phyloP scores from a whole-genome alignment of 2,888 invertebrate genomes.

The Hololepta plana region DNA sequence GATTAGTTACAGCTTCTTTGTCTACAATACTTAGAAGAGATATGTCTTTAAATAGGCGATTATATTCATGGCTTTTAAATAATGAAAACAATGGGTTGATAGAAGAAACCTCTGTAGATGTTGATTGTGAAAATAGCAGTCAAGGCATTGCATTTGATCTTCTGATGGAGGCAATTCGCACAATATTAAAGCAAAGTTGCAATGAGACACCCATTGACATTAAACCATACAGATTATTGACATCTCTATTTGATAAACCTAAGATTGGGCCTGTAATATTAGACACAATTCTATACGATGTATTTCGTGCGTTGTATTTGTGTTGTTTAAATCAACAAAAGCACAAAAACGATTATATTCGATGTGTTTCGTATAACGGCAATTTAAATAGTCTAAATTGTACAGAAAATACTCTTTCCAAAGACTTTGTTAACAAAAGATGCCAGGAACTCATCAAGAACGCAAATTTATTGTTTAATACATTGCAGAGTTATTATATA shows the following conservation, averaged over 20 bases:
- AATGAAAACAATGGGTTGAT: no score
- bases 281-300: constrained; percentile 59
- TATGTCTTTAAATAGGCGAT: constrained; percentile 72
- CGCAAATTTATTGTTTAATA: constrained; percentile 66
- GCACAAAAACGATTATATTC: constrained; percentile 17
- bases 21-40: constrained; percentile 63
- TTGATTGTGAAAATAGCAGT: constrained; percentile 17
- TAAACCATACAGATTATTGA: constrained; percentile 58
- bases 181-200: constrained; percentile 37
- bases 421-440: constrained; percentile 25
- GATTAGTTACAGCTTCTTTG: constrained; percentile 53
- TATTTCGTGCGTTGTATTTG: constrained; percentile 45
- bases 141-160: constrained; percentile 36
- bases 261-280: constrained; percentile 67
- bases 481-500: constrained; percentile 68
- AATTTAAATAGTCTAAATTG: constrained; percentile 23
- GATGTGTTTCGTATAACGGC: constrained; percentile 26
- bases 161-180: constrained; percentile 43
- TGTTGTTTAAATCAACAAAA: constrained; percentile 30
- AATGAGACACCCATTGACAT: constrained; percentile 35
- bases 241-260: constrained; percentile 70
- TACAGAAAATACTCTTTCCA: constrained; percentile 18
- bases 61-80: constrained; percentile 73
- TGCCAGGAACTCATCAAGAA: constrained; percentile 60
- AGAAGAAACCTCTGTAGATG: constrained; percentile 18